Evolutionary conservation across 2,888 invertebrate species (phyloP).

Genomic region (Cecidostiba fungosa): DNA sequence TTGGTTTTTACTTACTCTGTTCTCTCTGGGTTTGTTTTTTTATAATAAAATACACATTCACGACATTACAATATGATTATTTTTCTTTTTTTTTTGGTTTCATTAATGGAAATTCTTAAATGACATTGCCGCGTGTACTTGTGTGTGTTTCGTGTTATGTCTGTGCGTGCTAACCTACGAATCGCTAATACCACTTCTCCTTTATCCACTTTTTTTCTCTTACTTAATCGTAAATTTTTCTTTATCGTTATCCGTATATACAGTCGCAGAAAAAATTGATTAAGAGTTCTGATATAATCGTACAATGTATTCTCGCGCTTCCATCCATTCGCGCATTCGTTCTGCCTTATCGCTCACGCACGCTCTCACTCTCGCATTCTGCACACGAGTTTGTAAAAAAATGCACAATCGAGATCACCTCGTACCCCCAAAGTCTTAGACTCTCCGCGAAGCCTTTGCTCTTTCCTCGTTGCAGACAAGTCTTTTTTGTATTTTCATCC

Average conservation of each 20-base stretch:
- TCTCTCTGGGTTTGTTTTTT: slow-evolving; percentile 63
- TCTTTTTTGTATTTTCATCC: slow-evolving; percentile 50
- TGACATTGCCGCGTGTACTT: slow-evolving; percentile 64
- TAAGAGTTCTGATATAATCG: slow-evolving; percentile 67
- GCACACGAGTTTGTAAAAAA: slow-evolving; percentile 62
- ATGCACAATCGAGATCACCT: slow-evolving; percentile 63
- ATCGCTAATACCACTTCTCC: slow-evolving; percentile 67
- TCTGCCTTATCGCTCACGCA: slow-evolving; percentile 10
- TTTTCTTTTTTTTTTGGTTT: slow-evolving; percentile 62
- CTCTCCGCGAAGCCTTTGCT: slow-evolving; percentile 52
- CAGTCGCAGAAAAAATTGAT: slow-evolving; percentile 69
- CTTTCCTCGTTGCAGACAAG: slow-evolving; percentile 58
- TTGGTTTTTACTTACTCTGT: slow-evolving; percentile 46
- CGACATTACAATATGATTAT: slow-evolving; percentile 72
- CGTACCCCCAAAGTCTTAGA: slow-evolving; percentile 56
- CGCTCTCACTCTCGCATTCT: slow-evolving; percentile 3
- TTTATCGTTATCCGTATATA: slow-evolving; percentile 66
- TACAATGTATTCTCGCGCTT: slow-evolving; percentile 22
- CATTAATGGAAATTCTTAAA: slow-evolving; percentile 67
- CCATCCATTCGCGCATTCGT: slow-evolving; percentile 12
- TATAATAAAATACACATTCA: slow-evolving; percentile 78
- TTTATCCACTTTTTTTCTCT: slow-evolving; percentile 35
- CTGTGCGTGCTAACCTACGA: slow-evolving; percentile 70
- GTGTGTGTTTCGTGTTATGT: slow-evolving; percentile 62
- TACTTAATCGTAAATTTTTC: slow-evolving; percentile 50